Evolutionary conservation across 2,888 invertebrate species (phyloP).

Genomic region (Physocephala rufipes): DNA sequence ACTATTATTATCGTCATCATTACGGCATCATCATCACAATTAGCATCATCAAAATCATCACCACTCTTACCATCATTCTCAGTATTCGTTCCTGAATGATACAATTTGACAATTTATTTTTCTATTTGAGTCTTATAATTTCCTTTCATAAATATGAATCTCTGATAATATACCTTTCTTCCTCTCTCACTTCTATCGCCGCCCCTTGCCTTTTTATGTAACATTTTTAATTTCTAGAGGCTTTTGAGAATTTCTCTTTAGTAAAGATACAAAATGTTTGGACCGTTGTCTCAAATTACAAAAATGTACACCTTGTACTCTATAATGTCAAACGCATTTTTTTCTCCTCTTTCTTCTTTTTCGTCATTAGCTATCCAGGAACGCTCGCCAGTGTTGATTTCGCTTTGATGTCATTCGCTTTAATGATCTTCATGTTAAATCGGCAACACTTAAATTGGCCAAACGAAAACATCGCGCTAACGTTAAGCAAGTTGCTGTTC

Average conservation of each 20-base stretch:
- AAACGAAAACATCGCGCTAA: not conserved
- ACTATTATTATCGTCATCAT: too few species aligned
- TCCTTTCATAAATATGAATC: not conserved
- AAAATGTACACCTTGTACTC: conserved; percentile 2
- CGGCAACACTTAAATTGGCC: conserved; percentile 11
- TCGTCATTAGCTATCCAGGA: not conserved
- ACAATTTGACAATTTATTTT: too few species aligned
- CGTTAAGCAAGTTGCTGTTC: not conserved
- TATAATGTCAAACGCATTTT: not conserved
- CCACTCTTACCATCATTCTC: too few species aligned
- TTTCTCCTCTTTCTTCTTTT: not conserved
- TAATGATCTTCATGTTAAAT: conserved; percentile 22
- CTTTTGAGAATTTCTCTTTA: not conserved
- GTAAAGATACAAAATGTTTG: not conserved
- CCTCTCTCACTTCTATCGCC: not conserved
- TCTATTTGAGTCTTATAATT: too few species aligned
- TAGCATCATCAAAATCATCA: too few species aligned
- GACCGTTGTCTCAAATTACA: conserved; percentile 18
- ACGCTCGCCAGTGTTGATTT: not conserved
- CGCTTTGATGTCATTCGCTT: conserved; percentile 11
- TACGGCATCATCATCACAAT: too few species aligned
- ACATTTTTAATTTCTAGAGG: not conserved
- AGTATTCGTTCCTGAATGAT: too few species aligned
- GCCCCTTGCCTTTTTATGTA: not conserved
- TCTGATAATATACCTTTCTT: not conserved